Conservation (phyloP, 2,888 invertebrate species). For the Mythimna pallens region DNA sequence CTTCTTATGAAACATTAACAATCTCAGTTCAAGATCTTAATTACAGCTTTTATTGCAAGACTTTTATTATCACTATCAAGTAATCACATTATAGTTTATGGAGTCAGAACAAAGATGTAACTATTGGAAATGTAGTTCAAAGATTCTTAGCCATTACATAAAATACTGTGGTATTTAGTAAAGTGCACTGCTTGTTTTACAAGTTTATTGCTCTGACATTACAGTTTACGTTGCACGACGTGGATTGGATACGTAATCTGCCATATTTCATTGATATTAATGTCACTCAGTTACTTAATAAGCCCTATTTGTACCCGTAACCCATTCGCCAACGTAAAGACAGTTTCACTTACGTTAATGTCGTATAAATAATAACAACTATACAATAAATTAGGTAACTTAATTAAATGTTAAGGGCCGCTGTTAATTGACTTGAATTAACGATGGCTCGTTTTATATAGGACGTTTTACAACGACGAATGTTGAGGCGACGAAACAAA, state of each 20-base stretch:
- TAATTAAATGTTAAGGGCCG: constrained; percentile 61
- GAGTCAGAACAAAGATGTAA: constrained; percentile 45
- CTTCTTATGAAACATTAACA: constrained; percentile 14
- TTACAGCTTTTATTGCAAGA: constrained; percentile 49
- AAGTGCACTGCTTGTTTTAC: constrained; percentile 55
- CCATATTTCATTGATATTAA: constrained; percentile 54
- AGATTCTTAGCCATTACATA: constrained; percentile 54
- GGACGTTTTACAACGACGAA: constrained; percentile 33
- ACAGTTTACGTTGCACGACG: constrained; percentile 40
- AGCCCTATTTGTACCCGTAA: constrained; percentile 39
- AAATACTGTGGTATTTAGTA: constrained; percentile 52
- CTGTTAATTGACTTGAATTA: constrained; percentile 69
- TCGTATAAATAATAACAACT: constrained; percentile 41
- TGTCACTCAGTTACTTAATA: constrained; percentile 53
- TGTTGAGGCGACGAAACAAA: constrained; percentile 41
- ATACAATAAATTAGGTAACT: constrained; percentile 60
- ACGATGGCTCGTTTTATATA: constrained; percentile 56
- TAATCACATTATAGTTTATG: constrained; percentile 53
- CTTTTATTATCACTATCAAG: constrained; percentile 51
- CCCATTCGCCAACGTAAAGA: constrained; percentile 35
- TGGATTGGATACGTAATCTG: constrained; percentile 52
- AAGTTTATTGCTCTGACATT: constrained; percentile 51
- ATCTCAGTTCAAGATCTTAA: constrained; percentile 53
- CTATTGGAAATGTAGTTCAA: constrained; percentile 56
- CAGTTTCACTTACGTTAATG: constrained; percentile 36